Base-by-base conservation (phyloP, 2,113 vertebrate genomes). In the Phylloscopus whistleri region DNA sequence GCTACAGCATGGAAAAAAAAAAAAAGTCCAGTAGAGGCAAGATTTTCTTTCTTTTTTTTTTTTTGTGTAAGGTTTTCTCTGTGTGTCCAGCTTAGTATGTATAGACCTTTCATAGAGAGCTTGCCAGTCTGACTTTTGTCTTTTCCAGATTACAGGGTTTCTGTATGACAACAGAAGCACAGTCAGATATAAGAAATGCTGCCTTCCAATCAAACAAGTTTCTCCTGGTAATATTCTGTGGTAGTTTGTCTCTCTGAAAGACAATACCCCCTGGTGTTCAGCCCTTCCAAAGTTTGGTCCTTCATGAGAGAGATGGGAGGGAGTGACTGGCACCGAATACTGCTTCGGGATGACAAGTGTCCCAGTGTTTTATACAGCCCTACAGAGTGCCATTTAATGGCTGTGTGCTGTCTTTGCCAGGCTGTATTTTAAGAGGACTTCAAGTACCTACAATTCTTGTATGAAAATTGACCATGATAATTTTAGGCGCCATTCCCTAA, bases 321-420 rank as follows among this genome's bases (percentile, higher is more conserved):
- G 35, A 68, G 8, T n/a, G 26, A 31, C 22, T 68, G 69, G 19
- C 20, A 30, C 11, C 0, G 2, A 59, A 24, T 8, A 8, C 1
- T 46, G 1, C 43, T 63, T 74, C 0, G 1, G 41, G 39, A 41
- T 31, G 12, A 13, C 5, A 20, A 39, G 17, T 21, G 13, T 78
- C 28, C 39, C 44, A 37, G 26, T 21, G 11, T 7, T 13, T 33
- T 55, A 3, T 8, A 30, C 4, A 81, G 24, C 14, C 31, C 13
- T 48, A 11, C 11, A 49, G 39, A 5, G 0, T 9, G 21, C 26
- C 7, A 35, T 52, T 78, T 85, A 88, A 78, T 37, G 30, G 44
- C 55, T 75, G 2, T 41, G 31, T 44, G 43, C 21, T 70, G 18
- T 27, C 30, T 52, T 74, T 66, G 41, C n/a, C 51, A 33, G 31